phyloP scores from a whole-genome alignment of 2,888 invertebrate species.

The Pachliopta kotzebuea region DNA sequence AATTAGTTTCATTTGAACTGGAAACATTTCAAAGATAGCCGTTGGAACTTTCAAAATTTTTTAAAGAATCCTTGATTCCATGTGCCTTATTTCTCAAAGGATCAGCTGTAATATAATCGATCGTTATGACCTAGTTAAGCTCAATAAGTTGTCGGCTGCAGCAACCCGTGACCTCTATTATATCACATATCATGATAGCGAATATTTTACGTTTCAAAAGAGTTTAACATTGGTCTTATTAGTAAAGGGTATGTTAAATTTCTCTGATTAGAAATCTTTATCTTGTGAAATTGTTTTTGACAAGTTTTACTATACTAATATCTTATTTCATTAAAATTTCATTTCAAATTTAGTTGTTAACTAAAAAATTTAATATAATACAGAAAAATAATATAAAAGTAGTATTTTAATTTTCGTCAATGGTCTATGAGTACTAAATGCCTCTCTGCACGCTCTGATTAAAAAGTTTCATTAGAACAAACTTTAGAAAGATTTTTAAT shows the following conservation, averaged over 20 bases:
- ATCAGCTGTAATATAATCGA: slow-evolving; percentile 15
- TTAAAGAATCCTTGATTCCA: slow-evolving; percentile 5
- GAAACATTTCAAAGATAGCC: background rate
- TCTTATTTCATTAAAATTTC: too few species aligned
- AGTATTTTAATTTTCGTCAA: background rate
- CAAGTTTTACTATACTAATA: too few species aligned
- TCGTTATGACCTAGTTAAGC: slow-evolving; percentile 19
- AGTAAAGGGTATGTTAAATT: too few species aligned
- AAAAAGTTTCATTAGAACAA: slow-evolving; percentile 74
- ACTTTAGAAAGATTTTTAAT: slow-evolving; percentile 75
- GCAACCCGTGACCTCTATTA: slow-evolving; percentile 9
- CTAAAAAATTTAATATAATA: too few species aligned
- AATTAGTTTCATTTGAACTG: too few species aligned
- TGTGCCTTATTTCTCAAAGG: slow-evolving; percentile 17
- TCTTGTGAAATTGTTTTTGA: too few species aligned
- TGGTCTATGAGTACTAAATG: background rate
- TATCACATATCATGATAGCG: background rate
- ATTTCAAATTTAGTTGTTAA: too few species aligned
- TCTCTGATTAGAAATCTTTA: too few species aligned
- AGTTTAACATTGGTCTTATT: too few species aligned
- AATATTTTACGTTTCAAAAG: background rate
- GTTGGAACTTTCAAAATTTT: background rate
- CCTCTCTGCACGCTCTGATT: slow-evolving; percentile 59
- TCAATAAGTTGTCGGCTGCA: slow-evolving; percentile 6
- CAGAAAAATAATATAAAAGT: too few species aligned